A percentile compares a stretch with the other conserved stretches of the same genome.
These are phyloP conservation scores for Cryptus armator DNA, from an alignment of 2,888 invertebrate species.

Conservation along the genomic window DNA sequence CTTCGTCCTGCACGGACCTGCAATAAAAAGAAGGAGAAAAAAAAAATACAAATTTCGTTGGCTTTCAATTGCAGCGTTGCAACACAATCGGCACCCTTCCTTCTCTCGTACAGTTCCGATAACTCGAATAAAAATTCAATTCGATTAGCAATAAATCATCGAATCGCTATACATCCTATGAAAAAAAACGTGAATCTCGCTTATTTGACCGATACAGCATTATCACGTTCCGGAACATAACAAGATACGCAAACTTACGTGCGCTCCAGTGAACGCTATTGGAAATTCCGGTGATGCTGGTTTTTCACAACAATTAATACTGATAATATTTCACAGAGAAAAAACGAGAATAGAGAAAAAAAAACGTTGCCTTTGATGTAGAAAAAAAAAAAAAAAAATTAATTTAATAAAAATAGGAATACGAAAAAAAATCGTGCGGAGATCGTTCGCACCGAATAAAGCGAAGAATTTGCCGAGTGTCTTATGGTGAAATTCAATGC, in stretches of 20 bases:
- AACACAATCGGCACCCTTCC: background rate
- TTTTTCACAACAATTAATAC: background rate
- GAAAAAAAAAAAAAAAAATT: background rate
- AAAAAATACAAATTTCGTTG: conserved; percentile 12
- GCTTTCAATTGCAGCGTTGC: background rate
- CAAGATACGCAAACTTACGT: background rate
- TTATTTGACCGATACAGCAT: background rate
- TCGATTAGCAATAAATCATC: background rate
- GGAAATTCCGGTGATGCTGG: conserved; percentile 16
- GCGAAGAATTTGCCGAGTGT: conserved; percentile 16
- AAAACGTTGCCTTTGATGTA: background rate
- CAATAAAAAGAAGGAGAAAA: conserved; percentile 77
- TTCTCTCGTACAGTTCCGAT: background rate
- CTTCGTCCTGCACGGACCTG: conserved; percentile 91
- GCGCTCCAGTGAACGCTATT: background rate
- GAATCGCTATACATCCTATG: background rate
- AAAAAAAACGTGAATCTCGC: background rate
- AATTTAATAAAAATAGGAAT: background rate
- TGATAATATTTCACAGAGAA: background rate
- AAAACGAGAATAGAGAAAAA: background rate
- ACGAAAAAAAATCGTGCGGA: background rate
- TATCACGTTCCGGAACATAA: background rate
- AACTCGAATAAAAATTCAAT: background rate
- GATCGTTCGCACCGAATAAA: background rate
- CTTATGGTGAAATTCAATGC: conserved; percentile 32